A percentile compares a stretch with the other conserved stretches of the same genome.
Evolutionary conservation across 1,140 invertebrate species (phyloP).

Genomic region (Palaemon carinicauda): DNA sequence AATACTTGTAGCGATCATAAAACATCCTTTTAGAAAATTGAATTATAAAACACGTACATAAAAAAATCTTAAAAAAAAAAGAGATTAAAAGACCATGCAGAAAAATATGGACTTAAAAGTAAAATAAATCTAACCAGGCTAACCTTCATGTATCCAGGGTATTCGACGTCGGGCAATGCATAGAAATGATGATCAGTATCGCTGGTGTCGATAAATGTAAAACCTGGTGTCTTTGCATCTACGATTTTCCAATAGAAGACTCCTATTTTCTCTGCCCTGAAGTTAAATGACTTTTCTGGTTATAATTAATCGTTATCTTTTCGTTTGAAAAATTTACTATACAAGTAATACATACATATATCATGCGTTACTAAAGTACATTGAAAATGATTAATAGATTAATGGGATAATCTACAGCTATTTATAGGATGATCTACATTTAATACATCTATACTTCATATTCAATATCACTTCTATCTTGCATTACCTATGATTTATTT

Average conservation of each 20-base stretch:
- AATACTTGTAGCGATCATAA: no score
- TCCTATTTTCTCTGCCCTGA: constrained; percentile 15
- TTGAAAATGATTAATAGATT: no score
- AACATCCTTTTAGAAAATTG: no score
- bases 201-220: background rate
- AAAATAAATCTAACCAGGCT: background rate
- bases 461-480: no score
- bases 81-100: background rate
- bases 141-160: constrained; percentile 29
- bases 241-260: constrained; percentile 26
- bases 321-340: background rate
- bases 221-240: background rate
- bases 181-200: background rate
- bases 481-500: no score
- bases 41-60: no score
- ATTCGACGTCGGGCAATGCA: background rate
- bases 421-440: no score
- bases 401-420: no score
- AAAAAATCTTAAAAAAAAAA: no score
- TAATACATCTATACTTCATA: no score
- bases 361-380: background rate
- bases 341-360: background rate
- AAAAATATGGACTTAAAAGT: background rate
- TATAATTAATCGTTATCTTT: background rate
- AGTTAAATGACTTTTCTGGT: background rate